Evolutionary conservation across 2,888 invertebrate genomes (phyloP), one percentile per base, ranked within the genome.

Genomic region (Criorhina ranunculi): DNA sequence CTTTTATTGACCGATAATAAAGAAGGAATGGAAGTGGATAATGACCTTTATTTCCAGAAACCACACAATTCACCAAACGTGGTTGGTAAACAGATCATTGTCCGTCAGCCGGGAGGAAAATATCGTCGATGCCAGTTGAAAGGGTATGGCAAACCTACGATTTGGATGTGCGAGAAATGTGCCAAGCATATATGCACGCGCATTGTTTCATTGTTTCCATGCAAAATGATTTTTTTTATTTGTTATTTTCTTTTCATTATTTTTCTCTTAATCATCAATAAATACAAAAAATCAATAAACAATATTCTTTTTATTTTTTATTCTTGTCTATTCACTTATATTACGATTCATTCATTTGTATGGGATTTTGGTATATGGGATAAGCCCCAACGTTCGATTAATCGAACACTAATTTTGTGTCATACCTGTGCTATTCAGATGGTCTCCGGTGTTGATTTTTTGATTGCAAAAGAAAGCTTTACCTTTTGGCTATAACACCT

Each of bases 61-160:
- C 24, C 11, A 19, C 29, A 29, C 49, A 49, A 24, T 29, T 49
- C 29, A 49, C 49, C 29, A 49, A 49, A 49, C 24, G 49, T 24
- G 11, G 49, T 49, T 46, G 46, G 19, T 46, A 9, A 19, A 46
- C 46, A 49, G 24, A 24, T 24, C 49, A 49, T 49, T 29, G 24
- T 49, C 49, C 49, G 19, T 49, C 49, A 49, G 24, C 49, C 7
- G 49, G 29, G 7, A n/a, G 9, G n/a, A 49, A 49, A 49, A 49
- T 49, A 29, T 49, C 49, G 49, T 49, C 49, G 49, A 49, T 49
- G 49, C 24, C 24, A 49, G 49, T 49, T 49, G 49, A 49, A 49
- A 24, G 49, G 49, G 24, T 19, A 7, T n/a, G n/a, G n/a, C n/a
- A n/a, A n/a, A n/a, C 24, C 49, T n/a, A 29, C n/a, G 29, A 49